phyloP scores from a whole-genome alignment of 2,888 invertebrate species.

The Tachystola acroxantha region DNA sequence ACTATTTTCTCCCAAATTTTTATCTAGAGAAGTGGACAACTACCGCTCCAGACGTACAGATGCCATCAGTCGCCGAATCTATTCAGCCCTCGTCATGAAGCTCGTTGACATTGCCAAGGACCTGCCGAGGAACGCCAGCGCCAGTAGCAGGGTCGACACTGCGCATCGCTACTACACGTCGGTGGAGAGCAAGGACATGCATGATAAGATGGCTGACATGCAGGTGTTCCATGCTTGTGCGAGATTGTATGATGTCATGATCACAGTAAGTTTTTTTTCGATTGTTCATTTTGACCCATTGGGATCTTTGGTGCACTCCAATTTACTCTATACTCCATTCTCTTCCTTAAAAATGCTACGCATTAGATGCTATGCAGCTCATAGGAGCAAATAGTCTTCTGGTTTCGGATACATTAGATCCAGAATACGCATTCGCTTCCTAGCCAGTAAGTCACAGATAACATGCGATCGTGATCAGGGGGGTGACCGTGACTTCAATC shows the following conservation, averaged over 20 bases:
- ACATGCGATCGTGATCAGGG: too few relatives aligned
- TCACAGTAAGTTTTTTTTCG: slow-evolving; percentile 45
- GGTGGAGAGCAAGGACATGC: slow-evolving; percentile 54
- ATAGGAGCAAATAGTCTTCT: too few relatives aligned
- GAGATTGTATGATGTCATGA: slow-evolving; percentile 56
- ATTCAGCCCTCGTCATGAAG: slow-evolving; percentile 65
- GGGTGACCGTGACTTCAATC: too few relatives aligned
- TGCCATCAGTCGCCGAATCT: slow-evolving; percentile 60
- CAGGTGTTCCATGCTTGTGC: slow-evolving; percentile 62
- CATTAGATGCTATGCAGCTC: too few relatives aligned
- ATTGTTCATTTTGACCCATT: too few relatives aligned
- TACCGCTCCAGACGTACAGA: slow-evolving; percentile 58
- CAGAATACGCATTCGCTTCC: too few relatives aligned
- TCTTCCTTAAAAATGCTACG: too few relatives aligned
- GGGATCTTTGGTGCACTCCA: too few relatives aligned
- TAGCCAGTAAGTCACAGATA: too few relatives aligned
- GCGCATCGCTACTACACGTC: slow-evolving; percentile 61
- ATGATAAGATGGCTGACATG: slow-evolving; percentile 62
- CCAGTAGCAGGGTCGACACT: slow-evolving; percentile 44
- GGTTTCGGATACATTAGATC: too few relatives aligned
- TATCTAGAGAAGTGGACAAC: slow-evolving; percentile 59
- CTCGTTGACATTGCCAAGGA: slow-evolving; percentile 69
- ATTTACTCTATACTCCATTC: too few relatives aligned
- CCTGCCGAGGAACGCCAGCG: slow-evolving; percentile 41
- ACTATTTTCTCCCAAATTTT: too few relatives aligned